Base-by-base conservation (phyloP, 2,797 vertebrate genomes). In the Xenops minutus region DNA sequence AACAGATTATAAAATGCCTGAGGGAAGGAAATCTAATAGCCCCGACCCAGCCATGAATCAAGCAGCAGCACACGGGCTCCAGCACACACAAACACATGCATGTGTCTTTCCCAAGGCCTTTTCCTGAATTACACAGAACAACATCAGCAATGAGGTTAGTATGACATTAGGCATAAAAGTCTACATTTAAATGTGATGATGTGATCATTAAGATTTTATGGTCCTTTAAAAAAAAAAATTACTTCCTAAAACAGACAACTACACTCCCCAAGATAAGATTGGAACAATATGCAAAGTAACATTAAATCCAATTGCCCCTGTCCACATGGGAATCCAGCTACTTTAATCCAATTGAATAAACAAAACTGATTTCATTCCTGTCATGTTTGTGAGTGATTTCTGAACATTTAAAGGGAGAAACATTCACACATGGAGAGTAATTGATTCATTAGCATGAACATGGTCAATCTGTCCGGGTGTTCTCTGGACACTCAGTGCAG, bases 1-100 rank as follows among this genome's bases (percentile, higher is more conserved):
- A 98, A 97, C 93, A 96, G 98, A 98, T 98, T 97, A 98, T 62
- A 92, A 58, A 96, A 93, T 80, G 97, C 98, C 98, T 91, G 75
- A 82, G 98, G 97, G 98, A 97, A 86, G 88, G 94, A 88, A 96
- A 95, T 93, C 95, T 86, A 94, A 96, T 51, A 94, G 95, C 75
- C 93, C 64, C 16, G 4, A 41, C 85, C 81, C n/a, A 44, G 41
- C 6, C 71, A 15, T 5, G 55, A 69, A 59, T 66, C 54, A 32
- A 72, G 58, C 67, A 71, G 59, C 84, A 93, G 71, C 76, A 49
- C 74, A 18, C 0, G 5, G 52, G 66, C 49, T 62, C 46, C 52
- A 72, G 88, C 52, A 44, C 56, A 51, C 20, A 5, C 4, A 2
- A 48, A 18, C 32, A 52, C 2, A 30, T 4, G 36, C 21, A 2